Conservation (phyloP, 2,888 invertebrate genomes). For the Vanessa cardui region DNA sequence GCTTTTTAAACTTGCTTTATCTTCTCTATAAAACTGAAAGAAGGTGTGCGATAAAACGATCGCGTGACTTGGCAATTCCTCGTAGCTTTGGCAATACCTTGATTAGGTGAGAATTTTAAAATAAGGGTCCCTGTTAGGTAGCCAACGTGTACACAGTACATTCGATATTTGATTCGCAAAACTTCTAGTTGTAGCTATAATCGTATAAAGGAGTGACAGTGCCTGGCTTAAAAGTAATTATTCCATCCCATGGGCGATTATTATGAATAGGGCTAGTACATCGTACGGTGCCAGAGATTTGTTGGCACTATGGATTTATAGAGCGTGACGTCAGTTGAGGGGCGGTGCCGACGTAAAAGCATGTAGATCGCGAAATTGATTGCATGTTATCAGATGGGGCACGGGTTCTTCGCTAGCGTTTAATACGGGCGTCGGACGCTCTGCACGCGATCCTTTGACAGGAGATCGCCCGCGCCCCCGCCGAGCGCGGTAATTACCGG, state of each 20-base stretch:
- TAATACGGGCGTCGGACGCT: conserved; percentile 76
- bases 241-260: background rate
- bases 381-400: conserved; percentile 81
- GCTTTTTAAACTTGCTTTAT: conserved; percentile 80
- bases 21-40: conserved; percentile 75
- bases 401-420: conserved; percentile 81
- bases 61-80: conserved; percentile 74
- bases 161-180: background rate
- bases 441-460: conserved; percentile 80
- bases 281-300: conserved; percentile 68
- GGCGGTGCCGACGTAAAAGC: conserved; percentile 78
- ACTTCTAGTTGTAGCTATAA: background rate
- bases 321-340: conserved; percentile 76
- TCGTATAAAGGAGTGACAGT: background rate
- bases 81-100: conserved; percentile 71
- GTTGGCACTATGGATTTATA: conserved; percentile 76
- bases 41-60: conserved; percentile 80
- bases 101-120: conserved; percentile 55
- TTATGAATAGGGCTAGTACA: conserved; percentile 1
- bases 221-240: too few species aligned
- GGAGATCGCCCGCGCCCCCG: conserved; percentile 75
- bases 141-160: background rate
- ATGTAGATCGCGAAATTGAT: conserved; percentile 83
- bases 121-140: background rate
- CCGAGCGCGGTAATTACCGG: conserved; percentile 75